Evolutionary conservation across 2,113 vertebrate species (phyloP), one percentile per base, ranked within the genome.

Genomic region (Collichthys lucidus): DNA sequence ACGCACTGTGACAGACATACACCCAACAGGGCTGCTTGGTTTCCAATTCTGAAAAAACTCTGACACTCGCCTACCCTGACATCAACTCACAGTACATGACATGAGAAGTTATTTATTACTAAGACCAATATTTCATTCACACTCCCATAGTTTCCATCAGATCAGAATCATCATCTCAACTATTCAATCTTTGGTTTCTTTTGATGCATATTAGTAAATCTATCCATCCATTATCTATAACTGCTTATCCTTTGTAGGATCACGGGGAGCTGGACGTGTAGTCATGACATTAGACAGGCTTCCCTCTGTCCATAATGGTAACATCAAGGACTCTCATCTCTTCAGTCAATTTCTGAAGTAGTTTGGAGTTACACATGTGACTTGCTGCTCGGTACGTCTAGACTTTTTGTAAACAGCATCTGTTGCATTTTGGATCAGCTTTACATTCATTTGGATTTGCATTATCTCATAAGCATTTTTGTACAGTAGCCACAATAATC

Each of bases 1-100:
- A 40, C 15, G 65, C 66, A 63, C 50, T 59, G 50, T 77, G 62
- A 77, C 72, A 77, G 69, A 87, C 77, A 73, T n/a, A 63, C 49
- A 35, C 15, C 47, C 55, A 56, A 46, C 53, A 60, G 59, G 4
- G 57, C 69, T n/a, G 84, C 56, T 49, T 22, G 70, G 49, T 56
- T 17, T 71, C 66, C 12, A 24, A n/a, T 20, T 47, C 12, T 19
- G 35, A 56, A 56, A 64, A 29, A 74, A 64, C 26, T 56, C 5
- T 77, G 60, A 60, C 46, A 61, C 35, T 40, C 0, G 5, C 11
- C 22, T 53, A 16, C 11, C 16, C 26, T 60, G 12, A 72, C 20
- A 35, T 60, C 19, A 24, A 20, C 40, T 47, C 35, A 17, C 10
- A 66, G 52, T 1, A 26, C 31, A 64, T 52, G 31, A 14, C 26